Evolutionary conservation across 2,113 vertebrate genomes (phyloP).

Genomic region (Rhadina sibilatrix): DNA sequence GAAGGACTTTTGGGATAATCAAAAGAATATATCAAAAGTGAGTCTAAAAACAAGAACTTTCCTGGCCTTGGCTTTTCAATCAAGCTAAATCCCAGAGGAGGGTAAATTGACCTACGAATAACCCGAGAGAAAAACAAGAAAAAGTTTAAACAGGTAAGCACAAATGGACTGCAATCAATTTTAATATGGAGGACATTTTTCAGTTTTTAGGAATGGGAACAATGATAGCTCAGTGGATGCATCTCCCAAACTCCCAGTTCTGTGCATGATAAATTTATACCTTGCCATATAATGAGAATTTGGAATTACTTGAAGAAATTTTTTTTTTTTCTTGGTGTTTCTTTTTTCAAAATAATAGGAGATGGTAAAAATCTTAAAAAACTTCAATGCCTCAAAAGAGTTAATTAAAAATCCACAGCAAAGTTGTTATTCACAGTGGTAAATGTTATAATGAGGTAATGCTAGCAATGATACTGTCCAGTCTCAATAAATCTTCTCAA

Average conservation of each 20-base stretch:
- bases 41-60: neutral
- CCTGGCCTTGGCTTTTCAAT: neutral
- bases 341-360: neutral
- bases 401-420: neutral
- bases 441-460: neutral
- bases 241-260: neutral
- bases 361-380: neutral
- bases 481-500: neutral
- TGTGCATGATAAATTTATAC: neutral
- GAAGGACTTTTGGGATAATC: neutral
- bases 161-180: neutral
- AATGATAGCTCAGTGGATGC: neutral
- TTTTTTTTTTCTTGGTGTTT: no score
- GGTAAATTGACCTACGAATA: neutral
- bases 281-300: neutral
- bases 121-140: neutral
- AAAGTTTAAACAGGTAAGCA: neutral
- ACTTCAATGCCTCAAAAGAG: neutral
- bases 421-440: neutral
- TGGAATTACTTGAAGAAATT: neutral
- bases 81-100: neutral
- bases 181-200: neutral
- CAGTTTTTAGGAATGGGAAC: neutral
- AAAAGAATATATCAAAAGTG: neutral
- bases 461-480: neutral